Base-by-base conservation (phyloP, 2,797 vertebrate genomes). In the Hapalemur alaotrensis region DNA sequence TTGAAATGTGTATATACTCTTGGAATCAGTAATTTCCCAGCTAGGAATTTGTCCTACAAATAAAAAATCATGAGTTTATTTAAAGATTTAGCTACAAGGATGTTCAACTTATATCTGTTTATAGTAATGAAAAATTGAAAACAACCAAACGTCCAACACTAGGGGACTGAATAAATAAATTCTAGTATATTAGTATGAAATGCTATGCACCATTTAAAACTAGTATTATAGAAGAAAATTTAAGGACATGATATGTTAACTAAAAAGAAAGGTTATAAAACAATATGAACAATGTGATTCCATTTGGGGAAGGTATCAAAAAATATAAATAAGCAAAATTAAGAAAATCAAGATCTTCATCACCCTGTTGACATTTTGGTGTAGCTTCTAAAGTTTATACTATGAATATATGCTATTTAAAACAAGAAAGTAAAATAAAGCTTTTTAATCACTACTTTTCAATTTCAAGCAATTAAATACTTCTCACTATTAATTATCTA, bases 281-380 rank as follows among this genome's bases (percentile, higher is more conserved):
- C 11, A 79, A 38, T 81, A 82, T 76, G 35, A 94, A 72, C 61
- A 72, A n/a, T 46, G 50, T 43, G 30, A 65, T 75, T 90, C 25
- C n/a, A 59, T 30, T 25, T 72, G 25, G 50, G 35, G 8, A 93
- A 80, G 28, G 38, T 41, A 84, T 35, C 38, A 76, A 96, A 95
- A 95, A 94, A 89, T 18, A 18, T 57, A 93, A 83, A 41, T 86
- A 93, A 92, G 67, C 48, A 95, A 93, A 96, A 43, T 70, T 73
- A 67, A 32, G 17, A 92, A 95, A 93, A 92, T 78, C 11, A 86
- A 91, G 90, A 48, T 89, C 25, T 94, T 63, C 25, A 61, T 75
- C 43, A 73, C 73, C 23, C 54, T 79, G 10, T 73, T 87, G 86
- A 94, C 83, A 95, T 95, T 88, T 85, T 73, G 12, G 4, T 50